A percentile compares a stretch with the other conserved stretches of the same genome.
phyloP scores from a whole-genome alignment of 1,140 invertebrate species.

The Caerostris darwini region DNA sequence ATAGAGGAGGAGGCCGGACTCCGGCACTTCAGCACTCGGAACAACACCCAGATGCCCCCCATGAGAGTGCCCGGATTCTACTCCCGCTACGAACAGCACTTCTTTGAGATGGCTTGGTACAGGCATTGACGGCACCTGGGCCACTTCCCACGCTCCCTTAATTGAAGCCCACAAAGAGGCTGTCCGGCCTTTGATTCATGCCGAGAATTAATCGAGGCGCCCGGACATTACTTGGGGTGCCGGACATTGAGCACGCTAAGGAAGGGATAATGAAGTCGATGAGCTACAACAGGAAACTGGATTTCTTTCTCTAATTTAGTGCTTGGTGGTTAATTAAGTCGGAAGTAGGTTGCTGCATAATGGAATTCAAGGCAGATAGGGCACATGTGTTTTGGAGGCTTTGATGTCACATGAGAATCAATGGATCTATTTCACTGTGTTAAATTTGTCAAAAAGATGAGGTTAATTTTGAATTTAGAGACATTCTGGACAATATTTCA shows the following conservation, averaged over 20 bases:
- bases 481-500: too few relatives aligned
- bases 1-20: conserved; percentile 70
- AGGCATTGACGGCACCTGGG: conserved; percentile 35
- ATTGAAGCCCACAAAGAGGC: not conserved
- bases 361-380: not conserved
- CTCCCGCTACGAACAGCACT: conserved; percentile 61
- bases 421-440: too few relatives aligned
- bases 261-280: not conserved
- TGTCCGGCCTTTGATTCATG: not conserved
- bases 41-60: conserved; percentile 65
- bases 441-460: too few relatives aligned
- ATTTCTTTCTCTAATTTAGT: not conserved
- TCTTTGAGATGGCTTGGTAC: conserved; percentile 75
- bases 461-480: too few relatives aligned
- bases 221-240: not conserved
- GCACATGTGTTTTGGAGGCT: too few relatives aligned
- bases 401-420: too few relatives aligned
- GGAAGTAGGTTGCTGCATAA: not conserved
- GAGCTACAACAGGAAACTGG: not conserved
- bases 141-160: not conserved
- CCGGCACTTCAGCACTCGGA: conserved; percentile 61
- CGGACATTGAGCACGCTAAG: not conserved
- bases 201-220: not conserved
- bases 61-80: conserved; percentile 72
- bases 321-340: not conserved